Percentiles rank a stretch among this genome's conserved stretches.
Evolutionary conservation across 64 coral and sea anemone species (phyloP).

Genomic region (Stylophora pistillata): DNA sequence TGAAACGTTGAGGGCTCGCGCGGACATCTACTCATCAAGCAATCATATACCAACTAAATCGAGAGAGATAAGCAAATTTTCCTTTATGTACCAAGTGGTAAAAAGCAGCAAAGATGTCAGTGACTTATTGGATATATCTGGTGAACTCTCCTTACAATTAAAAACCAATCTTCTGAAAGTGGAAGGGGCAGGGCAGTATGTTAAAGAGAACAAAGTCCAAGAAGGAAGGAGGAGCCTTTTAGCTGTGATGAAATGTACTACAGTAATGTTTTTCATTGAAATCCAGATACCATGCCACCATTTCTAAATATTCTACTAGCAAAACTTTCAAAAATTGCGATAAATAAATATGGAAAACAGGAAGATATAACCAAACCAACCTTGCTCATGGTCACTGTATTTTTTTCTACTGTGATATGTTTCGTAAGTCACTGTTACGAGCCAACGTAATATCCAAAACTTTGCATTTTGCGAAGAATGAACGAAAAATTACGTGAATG

Average conservation of each 20-base stretch:
- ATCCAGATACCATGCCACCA: background rate
- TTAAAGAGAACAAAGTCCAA: slow-evolving; percentile 24
- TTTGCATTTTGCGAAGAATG: no score
- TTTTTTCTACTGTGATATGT: no score
- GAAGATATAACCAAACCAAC: no score
- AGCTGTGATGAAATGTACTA: slow-evolving; percentile 38
- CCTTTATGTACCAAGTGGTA: slow-evolving; percentile 44
- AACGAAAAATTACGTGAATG: no score
- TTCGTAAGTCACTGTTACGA: no score
- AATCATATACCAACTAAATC: background rate
- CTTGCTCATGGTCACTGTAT: no score
- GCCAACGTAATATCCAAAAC: no score
- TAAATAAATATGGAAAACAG: background rate
- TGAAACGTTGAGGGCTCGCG: background rate
- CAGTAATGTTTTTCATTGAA: slow-evolving; percentile 9
- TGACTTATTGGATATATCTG: slow-evolving; percentile 41
- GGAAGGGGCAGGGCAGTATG: slow-evolving; percentile 26
- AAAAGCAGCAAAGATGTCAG: slow-evolving; percentile 29
- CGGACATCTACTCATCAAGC: background rate
- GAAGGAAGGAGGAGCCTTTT: slow-evolving; percentile 32
- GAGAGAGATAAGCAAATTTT: slow-evolving; percentile 11
- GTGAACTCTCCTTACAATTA: slow-evolving; percentile 46
- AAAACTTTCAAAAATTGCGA: background rate
- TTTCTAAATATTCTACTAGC: no score
- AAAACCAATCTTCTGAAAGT: slow-evolving; percentile 38